Conservation (phyloP, 2,113 vertebrate genomes). For the Colaptes auratus region DNA sequence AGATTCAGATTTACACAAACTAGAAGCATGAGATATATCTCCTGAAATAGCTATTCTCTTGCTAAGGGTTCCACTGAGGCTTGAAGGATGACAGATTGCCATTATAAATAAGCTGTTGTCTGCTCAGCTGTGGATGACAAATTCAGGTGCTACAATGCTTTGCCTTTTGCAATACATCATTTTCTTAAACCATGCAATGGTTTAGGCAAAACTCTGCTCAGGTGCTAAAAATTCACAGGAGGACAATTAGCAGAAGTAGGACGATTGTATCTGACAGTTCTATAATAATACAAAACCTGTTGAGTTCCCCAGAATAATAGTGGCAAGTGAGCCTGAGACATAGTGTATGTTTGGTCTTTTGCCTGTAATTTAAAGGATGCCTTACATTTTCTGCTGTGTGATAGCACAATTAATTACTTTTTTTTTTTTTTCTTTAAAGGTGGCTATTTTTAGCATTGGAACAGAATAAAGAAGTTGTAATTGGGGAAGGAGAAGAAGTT, state of each 20-base stretch:
- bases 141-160: conserved; percentile 32
- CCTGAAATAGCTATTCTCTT: conserved; percentile 15
- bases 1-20: neutral
- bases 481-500: neutral
- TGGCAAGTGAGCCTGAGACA: neutral
- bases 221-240: conserved; percentile 40
- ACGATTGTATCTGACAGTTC: conserved; percentile 27
- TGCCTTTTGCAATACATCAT: conserved; percentile 42
- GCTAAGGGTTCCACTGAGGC: neutral
- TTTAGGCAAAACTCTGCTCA: neutral
- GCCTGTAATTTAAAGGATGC: conserved; percentile 36
- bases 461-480: neutral
- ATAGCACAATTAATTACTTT: conserved; percentile 31
- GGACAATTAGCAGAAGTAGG: conserved; percentile 61
- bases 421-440: neutral
- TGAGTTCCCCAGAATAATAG: neutral
- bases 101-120: conserved; percentile 54
- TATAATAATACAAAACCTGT: neutral
- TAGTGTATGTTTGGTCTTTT: neutral
- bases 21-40: neutral
- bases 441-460: neutral
- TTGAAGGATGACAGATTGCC: conserved; percentile 33
- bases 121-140: conserved; percentile 48
- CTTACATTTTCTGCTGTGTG: neutral
- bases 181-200: conserved; percentile 24